These are phyloP conservation scores for Acanthosepion pharaonis DNA, from an alignment of 2,888 invertebrate genomes.

Conservation along the genomic window DNA sequence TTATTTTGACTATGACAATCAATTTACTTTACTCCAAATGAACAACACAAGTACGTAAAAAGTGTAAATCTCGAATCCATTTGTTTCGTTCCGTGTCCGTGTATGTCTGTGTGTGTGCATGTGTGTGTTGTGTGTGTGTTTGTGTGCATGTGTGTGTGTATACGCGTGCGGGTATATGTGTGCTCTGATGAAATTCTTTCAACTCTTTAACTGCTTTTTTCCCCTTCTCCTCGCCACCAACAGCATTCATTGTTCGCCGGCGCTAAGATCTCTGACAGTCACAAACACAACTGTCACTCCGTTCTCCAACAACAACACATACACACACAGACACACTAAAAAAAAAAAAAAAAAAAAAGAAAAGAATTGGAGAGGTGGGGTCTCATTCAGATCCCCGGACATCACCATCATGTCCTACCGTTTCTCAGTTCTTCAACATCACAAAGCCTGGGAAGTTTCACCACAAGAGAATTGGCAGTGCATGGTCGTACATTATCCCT, in stretches of 20 bases:
- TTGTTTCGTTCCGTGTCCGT: background rate
- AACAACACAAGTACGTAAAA: no score
- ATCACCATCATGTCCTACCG: background rate
- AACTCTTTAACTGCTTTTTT: background rate
- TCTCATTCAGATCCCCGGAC: background rate
- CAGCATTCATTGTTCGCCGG: background rate
- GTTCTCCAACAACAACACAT: background rate
- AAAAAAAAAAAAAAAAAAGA: background rate
- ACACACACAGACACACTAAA: background rate
- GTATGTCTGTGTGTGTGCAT: background rate
- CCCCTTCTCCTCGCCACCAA: background rate
- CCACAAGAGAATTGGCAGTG: background rate
- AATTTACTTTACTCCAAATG: no score
- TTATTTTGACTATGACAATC: no score
- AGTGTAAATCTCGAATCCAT: no score
- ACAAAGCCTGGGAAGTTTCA: background rate
- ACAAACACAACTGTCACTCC: background rate
- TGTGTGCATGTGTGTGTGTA: background rate
- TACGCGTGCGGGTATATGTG: background rate
- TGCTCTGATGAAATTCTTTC: no score
- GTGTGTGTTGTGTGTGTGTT: background rate
- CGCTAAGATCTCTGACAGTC: background rate
- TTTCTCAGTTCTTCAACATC: background rate
- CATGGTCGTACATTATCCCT: background rate
- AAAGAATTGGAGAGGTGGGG: no score